Evolutionary conservation across 2,797 vertebrate genomes (phyloP).

Genomic region (Cyprinella venusta): DNA sequence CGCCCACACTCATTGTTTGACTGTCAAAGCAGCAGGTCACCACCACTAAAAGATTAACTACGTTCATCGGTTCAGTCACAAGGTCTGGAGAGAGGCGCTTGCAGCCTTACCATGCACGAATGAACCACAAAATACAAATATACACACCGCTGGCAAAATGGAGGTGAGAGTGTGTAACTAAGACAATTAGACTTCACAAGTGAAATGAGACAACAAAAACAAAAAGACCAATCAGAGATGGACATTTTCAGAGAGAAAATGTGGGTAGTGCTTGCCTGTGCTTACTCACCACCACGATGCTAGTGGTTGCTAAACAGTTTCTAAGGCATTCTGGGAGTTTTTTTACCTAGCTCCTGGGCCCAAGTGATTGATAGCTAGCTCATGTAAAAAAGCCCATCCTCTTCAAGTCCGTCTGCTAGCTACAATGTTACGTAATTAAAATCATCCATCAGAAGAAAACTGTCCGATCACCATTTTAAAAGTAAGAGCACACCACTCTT

Average conservation of each 20-base stretch:
- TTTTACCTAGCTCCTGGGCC: background rate
- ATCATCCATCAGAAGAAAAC: background rate
- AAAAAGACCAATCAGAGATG: background rate
- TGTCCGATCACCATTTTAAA: background rate
- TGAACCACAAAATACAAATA: conserved; percentile 15
- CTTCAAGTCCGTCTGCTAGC: too few relatives aligned
- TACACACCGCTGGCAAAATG: background rate
- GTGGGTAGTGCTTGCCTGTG: background rate
- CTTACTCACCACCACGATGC: background rate
- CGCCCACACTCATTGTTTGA: conserved; percentile 26
- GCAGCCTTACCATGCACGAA: conserved; percentile 6
- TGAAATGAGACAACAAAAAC: conserved; percentile 21
- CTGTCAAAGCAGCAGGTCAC: conserved; percentile 46
- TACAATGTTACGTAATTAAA: background rate
- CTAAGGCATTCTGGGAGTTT: background rate
- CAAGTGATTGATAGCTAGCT: background rate
- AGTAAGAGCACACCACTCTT: background rate
- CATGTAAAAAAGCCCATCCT: background rate
- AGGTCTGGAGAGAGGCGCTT: conserved; percentile 1
- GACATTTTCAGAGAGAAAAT: background rate
- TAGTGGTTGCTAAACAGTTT: background rate
- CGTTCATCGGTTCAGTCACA: conserved; percentile 1
- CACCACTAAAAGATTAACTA: conserved; percentile 40
- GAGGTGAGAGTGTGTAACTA: background rate
- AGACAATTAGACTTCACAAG: background rate